Evolutionary conservation across 2,888 invertebrate species (phyloP), one percentile per base, ranked within the genome.

Genomic region (Neoaliturus tenellus): DNA sequence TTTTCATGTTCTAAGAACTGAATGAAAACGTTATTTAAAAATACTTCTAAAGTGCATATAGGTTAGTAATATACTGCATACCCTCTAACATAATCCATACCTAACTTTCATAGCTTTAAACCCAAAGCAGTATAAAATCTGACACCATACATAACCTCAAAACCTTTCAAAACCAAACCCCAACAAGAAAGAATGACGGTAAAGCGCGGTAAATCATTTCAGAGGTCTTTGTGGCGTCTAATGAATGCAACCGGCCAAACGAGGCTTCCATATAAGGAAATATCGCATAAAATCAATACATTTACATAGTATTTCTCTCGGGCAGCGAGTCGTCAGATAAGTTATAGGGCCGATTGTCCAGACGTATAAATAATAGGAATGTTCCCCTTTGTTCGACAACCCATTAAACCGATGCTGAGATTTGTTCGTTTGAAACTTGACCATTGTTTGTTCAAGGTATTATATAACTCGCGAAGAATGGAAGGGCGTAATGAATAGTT

Each of bases 281-380:
- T 73, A 82, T 82, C 73, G 55, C 39, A 55, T 48, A 82, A 73
- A 71, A 82, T 73, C 55, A 20, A 71, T 73, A 82, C 71, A 82
- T 82, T 82, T 82, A 82, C 82, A 82, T 82, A 73, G 71, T 51
- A 69, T 81, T 69, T 44, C 81, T 81, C 67, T 69, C 33, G 31
- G 71, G 55, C 82, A 25, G 71, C 62, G 48, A 51, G 33, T 39
- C 39, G n/a, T 17, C 69, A 44, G 71, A 48, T 78, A 51, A 78
- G 3, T 78, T 78, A 78, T 78, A 33, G 78, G 55, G 5, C 55
- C 78, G 78, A 78, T 78, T 78, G 78, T 78, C 17, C 20, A 39
- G 41, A 35, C 71, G 71, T 71, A 71, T 71, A 71, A 71, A 71
- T 71, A 71, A 71, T 71, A 71, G 71, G 71, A 71, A 71, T 71